Evolutionary conservation across 2,888 invertebrate species (phyloP).

Genomic region (Erebia epiphron): DNA sequence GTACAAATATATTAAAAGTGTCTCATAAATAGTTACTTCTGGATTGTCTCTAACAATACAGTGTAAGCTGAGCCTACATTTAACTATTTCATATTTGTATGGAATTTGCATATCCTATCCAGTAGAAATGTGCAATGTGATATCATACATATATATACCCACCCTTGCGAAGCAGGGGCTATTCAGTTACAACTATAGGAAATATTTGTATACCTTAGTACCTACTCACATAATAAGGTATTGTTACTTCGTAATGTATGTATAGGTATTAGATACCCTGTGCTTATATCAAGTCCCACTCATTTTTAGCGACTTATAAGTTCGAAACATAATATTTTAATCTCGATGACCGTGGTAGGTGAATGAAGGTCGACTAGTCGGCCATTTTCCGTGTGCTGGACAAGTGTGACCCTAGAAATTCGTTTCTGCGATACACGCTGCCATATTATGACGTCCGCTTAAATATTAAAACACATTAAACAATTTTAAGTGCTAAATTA

Average conservation of each 20-base stretch:
- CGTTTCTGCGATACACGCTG: conserved; percentile 7
- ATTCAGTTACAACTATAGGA: too few species aligned
- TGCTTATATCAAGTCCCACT: conserved; percentile 26
- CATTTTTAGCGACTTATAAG: conserved; percentile 22
- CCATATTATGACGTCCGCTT: background rate
- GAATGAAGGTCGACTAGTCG: conserved; percentile 48
- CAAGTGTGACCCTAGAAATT: conserved; percentile 40
- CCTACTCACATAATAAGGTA: too few species aligned
- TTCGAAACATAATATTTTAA: conserved; percentile 21
- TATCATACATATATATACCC: too few species aligned
- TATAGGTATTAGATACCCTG: background rate
- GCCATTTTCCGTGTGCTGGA: conserved; percentile 45
- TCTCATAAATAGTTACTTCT: too few species aligned
- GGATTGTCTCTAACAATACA: too few species aligned
- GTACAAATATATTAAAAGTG: too few species aligned
- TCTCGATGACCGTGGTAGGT: conserved; percentile 45
- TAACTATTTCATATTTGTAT: too few species aligned
- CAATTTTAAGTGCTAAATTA: background rate
- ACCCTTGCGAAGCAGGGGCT: too few species aligned
- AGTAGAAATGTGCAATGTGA: too few species aligned
- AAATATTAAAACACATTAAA: background rate
- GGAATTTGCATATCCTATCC: too few species aligned
- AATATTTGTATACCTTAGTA: background rate
- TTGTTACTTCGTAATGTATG: background rate
- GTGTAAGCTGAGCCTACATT: too few species aligned